A percentile compares a stretch with the other conserved stretches of the same genome.
phyloP scores from a whole-genome alignment of 1,140 invertebrate genomes.

The Penaeus indicus region DNA sequence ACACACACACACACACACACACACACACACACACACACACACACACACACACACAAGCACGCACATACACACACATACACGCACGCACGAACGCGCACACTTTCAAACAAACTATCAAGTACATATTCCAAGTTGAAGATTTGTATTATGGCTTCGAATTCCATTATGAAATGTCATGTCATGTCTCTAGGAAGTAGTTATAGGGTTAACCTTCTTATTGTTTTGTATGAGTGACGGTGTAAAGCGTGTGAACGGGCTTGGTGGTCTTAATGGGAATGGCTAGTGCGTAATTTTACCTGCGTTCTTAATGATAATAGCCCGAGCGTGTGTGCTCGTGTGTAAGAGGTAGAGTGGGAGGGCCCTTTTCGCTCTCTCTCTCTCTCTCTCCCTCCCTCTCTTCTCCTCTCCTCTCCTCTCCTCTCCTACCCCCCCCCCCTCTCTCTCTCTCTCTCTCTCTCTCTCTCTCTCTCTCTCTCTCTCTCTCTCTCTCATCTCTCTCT shows the following conservation, averaged over 20 bases:
- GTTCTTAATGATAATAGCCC: background rate
- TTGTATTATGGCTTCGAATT: too few relatives aligned
- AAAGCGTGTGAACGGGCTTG: too few relatives aligned
- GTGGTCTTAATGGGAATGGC: too few relatives aligned
- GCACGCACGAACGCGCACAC: slow-evolving; percentile 17
- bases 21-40: slow-evolving; percentile 5
- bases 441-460: slow-evolving; percentile 18
- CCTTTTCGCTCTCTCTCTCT: background rate
- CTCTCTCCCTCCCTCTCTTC: background rate
- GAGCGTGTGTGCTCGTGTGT: slow-evolving; percentile 34
- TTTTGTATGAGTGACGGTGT: too few relatives aligned
- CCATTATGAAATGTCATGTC: too few relatives aligned
- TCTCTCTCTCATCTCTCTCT: background rate
- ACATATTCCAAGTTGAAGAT: too few relatives aligned
- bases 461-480: slow-evolving; percentile 21
- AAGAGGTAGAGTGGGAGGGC: background rate
- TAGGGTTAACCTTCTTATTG: too few relatives aligned
- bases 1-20: background rate
- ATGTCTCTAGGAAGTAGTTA: too few relatives aligned
- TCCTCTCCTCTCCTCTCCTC: background rate
- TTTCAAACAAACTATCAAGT: background rate
- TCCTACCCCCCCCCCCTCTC: background rate
- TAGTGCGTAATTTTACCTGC: too few relatives aligned
- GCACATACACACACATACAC: slow-evolving; percentile 26
- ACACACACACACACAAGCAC: slow-evolving; percentile 31